Percentiles rank a stretch among this genome's conserved stretches.
These are phyloP conservation scores for Lepisosteus oculatus DNA, from an alignment of 2,113 vertebrate species.

Conservation along the genomic window DNA sequence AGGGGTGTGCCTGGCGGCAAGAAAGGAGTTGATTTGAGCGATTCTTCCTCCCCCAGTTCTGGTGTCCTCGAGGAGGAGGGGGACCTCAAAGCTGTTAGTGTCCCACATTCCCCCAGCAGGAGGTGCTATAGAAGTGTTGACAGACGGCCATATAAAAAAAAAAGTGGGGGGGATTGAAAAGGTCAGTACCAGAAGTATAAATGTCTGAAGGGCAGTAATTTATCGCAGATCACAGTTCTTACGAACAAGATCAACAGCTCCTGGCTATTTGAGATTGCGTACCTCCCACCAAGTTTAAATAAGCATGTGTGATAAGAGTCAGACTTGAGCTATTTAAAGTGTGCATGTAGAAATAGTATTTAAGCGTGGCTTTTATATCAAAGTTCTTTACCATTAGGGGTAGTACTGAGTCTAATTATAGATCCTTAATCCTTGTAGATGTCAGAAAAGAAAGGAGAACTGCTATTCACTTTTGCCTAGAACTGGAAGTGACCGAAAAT, in stretches of 20 bases:
- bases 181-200: slow-evolving; percentile 17
- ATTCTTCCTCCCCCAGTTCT: neutral
- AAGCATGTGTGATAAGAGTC: slow-evolving; percentile 4
- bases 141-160: slow-evolving; percentile 18
- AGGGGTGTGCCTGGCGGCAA: neutral
- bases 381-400: neutral
- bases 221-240: slow-evolving; percentile 13
- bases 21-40: neutral
- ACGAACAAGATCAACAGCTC: slow-evolving; percentile 22
- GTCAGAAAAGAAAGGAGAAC: neutral
- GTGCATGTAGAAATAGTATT: slow-evolving; percentile 16
- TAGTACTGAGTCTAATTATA: slow-evolving; percentile 8
- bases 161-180: slow-evolving; percentile 1
- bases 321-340: slow-evolving; percentile 11
- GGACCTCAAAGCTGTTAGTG: slow-evolving; percentile 3
- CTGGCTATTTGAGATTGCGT: slow-evolving; percentile 10
- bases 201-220: slow-evolving; percentile 21
- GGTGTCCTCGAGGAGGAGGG: neutral
- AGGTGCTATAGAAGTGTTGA: slow-evolving; percentile 16
- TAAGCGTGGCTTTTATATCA: slow-evolving; percentile 7
- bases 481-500: too few relatives aligned
- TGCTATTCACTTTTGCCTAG: neutral
- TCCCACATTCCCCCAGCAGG: slow-evolving; percentile 10
- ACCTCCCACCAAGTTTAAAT: slow-evolving; percentile 25
- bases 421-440: neutral